phyloP scores from a whole-genome alignment of 2,113 vertebrate species.

The Furnarius figulus region DNA sequence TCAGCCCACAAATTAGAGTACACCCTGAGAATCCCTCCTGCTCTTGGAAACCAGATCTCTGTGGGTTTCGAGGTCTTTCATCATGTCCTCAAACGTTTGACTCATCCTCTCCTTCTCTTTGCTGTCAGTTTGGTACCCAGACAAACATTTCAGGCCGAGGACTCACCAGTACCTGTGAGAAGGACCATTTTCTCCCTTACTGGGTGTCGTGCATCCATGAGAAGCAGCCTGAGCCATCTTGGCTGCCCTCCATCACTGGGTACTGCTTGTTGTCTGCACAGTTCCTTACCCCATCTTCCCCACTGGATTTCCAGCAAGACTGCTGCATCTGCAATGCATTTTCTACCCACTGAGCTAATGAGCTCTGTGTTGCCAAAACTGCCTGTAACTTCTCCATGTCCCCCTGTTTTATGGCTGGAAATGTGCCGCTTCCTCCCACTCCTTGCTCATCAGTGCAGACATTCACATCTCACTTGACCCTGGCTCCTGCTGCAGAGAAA shows the following conservation, averaged over 20 bases:
- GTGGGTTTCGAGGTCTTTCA: not conserved
- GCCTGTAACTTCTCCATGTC: not conserved
- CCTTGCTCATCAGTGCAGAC: not conserved
- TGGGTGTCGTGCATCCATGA: not conserved
- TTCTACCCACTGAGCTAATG: not conserved
- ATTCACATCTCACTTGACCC: accelerated
- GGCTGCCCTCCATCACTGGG: not conserved
- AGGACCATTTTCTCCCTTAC: not conserved
- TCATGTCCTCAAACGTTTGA: not conserved
- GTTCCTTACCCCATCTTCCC: not conserved
- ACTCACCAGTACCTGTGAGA: not conserved
- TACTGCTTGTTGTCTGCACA: not conserved
- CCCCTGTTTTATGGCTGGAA: not conserved
- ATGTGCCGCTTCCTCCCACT: not conserved
- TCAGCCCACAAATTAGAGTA: not conserved
- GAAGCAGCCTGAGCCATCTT: accelerated
- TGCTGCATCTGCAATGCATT: not conserved
- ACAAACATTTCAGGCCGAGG: not conserved
- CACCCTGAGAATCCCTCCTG: not conserved
- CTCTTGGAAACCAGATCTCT: not conserved
- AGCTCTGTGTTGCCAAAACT: not conserved
- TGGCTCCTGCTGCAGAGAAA: not conserved
- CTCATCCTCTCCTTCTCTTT: accelerated
- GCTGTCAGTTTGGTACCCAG: not conserved
- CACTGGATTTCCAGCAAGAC: not conserved